Conservation (phyloP, 2,113 vertebrate species). For the Cygnus atratus region DNA sequence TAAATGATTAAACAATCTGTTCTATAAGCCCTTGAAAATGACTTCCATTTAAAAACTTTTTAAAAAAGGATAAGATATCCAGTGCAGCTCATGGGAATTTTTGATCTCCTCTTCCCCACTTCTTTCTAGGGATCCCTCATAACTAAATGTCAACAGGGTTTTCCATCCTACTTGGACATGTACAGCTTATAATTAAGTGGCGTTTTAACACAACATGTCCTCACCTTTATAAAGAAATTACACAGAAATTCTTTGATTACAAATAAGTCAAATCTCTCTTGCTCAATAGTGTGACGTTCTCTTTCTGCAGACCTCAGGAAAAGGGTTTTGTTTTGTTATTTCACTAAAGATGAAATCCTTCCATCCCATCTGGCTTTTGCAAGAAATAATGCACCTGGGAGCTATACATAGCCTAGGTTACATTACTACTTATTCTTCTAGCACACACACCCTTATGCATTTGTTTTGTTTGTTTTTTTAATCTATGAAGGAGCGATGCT, state of each 20-base stretch:
- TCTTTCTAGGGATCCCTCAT: neutral
- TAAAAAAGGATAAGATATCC: neutral
- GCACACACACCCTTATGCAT: fast-evolving
- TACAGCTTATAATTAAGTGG: neutral
- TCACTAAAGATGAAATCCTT: neutral
- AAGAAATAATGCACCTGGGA: neutral
- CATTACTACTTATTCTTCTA: neutral
- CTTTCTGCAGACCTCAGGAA: neutral
- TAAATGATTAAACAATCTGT: neutral
- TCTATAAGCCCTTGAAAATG: neutral
- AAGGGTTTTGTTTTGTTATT: neutral
- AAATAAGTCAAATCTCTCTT: neutral
- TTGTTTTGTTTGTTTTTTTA: neutral
- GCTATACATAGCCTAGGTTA: neutral
- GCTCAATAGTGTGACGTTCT: fast-evolving
- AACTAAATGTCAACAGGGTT: fast-evolving
- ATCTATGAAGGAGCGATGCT: neutral
- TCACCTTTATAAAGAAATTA: neutral
- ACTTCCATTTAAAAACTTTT: neutral
- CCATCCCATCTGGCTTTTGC: neutral
- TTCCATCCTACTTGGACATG: neutral
- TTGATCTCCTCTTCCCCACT: neutral
- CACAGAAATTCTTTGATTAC: neutral
- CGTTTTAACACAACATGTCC: neutral
- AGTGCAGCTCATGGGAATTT: neutral